phyloP scores from a whole-genome alignment of 1,140 invertebrate genomes.

The Caligus rogercresseyi region DNA sequence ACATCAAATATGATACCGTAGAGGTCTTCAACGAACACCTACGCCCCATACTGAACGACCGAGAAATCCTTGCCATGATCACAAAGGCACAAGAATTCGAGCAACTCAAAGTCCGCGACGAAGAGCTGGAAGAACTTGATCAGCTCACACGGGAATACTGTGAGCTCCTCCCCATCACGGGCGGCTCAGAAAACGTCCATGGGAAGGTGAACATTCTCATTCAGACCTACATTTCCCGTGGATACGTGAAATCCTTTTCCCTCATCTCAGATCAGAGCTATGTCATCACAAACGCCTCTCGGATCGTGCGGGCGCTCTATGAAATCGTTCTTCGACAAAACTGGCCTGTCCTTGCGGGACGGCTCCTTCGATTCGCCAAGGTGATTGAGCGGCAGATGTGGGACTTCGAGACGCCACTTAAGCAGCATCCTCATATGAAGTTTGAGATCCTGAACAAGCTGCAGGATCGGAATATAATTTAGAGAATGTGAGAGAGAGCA shows the following conservation, averaged over 20 bases:
- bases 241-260: constrained; percentile 62
- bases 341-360: constrained; percentile 65
- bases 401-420: constrained; percentile 64
- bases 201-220: constrained; percentile 96
- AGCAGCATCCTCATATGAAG: constrained; percentile 63
- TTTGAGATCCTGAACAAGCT: constrained; percentile 61
- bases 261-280: constrained; percentile 82
- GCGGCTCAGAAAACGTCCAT: constrained; percentile 67
- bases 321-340: constrained; percentile 77
- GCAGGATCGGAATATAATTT: constrained; percentile 53
- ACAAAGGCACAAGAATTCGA: constrained; percentile 83
- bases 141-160: constrained; percentile 48
- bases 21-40: constrained; percentile 65
- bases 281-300: constrained; percentile 70
- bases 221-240: constrained; percentile 70
- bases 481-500: constrained; percentile 63
- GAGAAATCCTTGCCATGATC: constrained; percentile 68
- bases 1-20: constrained; percentile 92
- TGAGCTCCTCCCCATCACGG: constrained; percentile 45
- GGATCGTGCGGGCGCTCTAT: constrained; percentile 79
- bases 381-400: constrained; percentile 77
- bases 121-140: constrained; percentile 81
- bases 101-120: constrained; percentile 86
- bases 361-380: constrained; percentile 48
- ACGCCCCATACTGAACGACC: constrained; percentile 60